Conservation (phyloP, 2,113 vertebrate genomes). For the Suricata suricatta region DNA sequence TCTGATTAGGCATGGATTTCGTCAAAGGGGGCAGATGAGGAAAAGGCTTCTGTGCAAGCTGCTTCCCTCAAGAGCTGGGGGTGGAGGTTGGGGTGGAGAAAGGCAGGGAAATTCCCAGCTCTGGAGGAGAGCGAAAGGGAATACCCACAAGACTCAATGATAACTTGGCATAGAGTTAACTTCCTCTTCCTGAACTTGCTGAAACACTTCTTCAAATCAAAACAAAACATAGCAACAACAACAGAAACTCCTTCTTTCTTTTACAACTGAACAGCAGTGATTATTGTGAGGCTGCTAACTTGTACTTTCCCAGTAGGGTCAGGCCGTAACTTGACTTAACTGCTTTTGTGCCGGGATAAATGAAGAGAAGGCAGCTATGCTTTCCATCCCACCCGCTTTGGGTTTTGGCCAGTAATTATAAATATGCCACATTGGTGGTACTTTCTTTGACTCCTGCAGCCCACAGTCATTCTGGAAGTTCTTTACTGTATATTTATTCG, state of each 20-base stretch:
- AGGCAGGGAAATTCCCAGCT: slow-evolving; percentile 82
- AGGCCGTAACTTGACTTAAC: slow-evolving; percentile 83
- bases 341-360: slow-evolving; percentile 75
- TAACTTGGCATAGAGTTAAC: slow-evolving; percentile 82
- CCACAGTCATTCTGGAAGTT: slow-evolving; percentile 63
- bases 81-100: not conserved
- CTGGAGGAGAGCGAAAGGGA: slow-evolving; percentile 65
- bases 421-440: slow-evolving; percentile 56
- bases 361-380: slow-evolving; percentile 52
- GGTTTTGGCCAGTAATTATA: slow-evolving; percentile 78
- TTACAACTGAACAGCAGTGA: slow-evolving; percentile 78
- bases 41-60: slow-evolving; percentile 47
- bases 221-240: slow-evolving; percentile 57
- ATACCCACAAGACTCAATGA: slow-evolving; percentile 81
- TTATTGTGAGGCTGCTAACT: slow-evolving; percentile 73
- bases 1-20: not conserved
- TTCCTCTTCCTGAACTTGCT: slow-evolving; percentile 85
- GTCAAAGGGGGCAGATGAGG: slow-evolving; percentile 23
- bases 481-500: not conserved
- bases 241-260: slow-evolving; percentile 77
- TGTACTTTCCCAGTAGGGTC: slow-evolving; percentile 83
- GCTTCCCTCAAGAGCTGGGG: slow-evolving; percentile 26
- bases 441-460: slow-evolving; percentile 64
- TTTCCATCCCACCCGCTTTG: slow-evolving; percentile 65
- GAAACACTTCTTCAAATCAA: slow-evolving; percentile 74